phyloP scores from a whole-genome alignment of 1,140 invertebrate genomes.

The Drosophila micromelanica region DNA sequence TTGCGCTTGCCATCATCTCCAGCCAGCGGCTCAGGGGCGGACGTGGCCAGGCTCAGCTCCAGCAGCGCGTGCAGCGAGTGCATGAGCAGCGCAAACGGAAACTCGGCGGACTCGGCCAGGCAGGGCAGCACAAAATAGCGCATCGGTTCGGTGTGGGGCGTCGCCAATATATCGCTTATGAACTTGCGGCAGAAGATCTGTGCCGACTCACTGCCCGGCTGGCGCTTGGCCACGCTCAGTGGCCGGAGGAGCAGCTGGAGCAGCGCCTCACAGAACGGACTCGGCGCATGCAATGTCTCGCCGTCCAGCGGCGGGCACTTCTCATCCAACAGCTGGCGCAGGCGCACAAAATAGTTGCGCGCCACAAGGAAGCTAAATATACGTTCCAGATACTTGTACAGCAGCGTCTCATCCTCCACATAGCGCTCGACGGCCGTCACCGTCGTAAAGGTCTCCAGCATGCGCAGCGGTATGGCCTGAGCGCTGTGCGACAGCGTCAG shows the following conservation, averaged over 20 bases:
- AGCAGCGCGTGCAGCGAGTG: conserved; percentile 45
- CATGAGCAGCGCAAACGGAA: conserved; percentile 86
- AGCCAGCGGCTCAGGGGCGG: background rate
- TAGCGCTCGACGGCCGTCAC: conserved; percentile 85
- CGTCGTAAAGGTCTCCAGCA: conserved; percentile 91
- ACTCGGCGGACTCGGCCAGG: conserved; percentile 84
- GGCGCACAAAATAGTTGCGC: conserved; percentile 89
- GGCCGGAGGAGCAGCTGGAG: conserved; percentile 91
- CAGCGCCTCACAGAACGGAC: conserved; percentile 89
- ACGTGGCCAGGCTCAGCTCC: conserved; percentile 13
- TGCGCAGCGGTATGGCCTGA: conserved; percentile 90
- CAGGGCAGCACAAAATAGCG: conserved; percentile 86
- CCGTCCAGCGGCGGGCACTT: conserved; percentile 90
- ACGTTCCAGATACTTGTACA: conserved; percentile 84
- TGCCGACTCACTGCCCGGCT: conserved; percentile 16
- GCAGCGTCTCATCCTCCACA: conserved; percentile 84
- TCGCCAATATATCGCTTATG: conserved; percentile 85
- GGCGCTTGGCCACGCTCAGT: conserved; percentile 84
- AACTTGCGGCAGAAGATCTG: conserved; percentile 80
- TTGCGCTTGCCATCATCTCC: conserved; percentile 31
- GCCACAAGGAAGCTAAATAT: conserved; percentile 76
- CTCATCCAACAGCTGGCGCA: conserved; percentile 89
- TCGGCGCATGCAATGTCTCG: conserved; percentile 89
- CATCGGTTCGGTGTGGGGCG: conserved; percentile 86
- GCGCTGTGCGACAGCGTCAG: conserved; percentile 70